Percentiles rank a stretch among this genome's conserved stretches.
Evolutionary conservation across 2,113 vertebrate genomes (phyloP).

Genomic region (Paramormyrops kingsleyae): DNA sequence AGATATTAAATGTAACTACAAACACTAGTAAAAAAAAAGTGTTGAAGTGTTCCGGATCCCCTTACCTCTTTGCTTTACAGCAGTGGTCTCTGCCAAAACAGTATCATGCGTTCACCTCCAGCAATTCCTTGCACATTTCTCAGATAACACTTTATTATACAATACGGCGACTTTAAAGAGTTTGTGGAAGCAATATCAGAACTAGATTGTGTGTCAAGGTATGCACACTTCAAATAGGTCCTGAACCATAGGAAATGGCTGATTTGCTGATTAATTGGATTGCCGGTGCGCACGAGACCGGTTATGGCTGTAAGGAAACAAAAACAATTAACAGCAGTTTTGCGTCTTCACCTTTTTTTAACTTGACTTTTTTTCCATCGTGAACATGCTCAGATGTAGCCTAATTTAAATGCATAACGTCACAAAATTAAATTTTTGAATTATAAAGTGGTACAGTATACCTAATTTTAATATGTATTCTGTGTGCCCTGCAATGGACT

Average conservation of each 20-base stretch:
- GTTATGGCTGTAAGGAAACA: background rate
- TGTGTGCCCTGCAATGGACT: background rate
- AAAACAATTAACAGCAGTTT: background rate
- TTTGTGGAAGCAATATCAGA: background rate
- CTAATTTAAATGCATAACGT: background rate
- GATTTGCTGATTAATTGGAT: background rate
- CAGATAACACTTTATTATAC: background rate
- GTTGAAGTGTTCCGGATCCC: background rate
- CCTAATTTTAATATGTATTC: background rate
- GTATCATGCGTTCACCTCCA: background rate
- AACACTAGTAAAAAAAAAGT: background rate
- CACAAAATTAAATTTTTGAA: background rate
- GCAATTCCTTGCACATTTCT: background rate
- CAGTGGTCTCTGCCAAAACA: conserved; percentile 3
- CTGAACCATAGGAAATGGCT: background rate
- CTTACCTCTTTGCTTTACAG: background rate
- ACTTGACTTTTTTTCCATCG: background rate
- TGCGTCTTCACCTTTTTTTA: background rate
- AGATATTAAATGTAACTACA: background rate
- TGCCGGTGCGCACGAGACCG: background rate
- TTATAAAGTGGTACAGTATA: background rate
- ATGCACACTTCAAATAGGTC: background rate
- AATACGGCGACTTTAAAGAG: background rate
- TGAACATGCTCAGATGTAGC: background rate
- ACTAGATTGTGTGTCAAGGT: background rate